Percentiles rank a stretch among this genome's conserved stretches.
phyloP scores from a whole-genome alignment of 2,797 vertebrate genomes.

The Myoxocephalus aenaeus region DNA sequence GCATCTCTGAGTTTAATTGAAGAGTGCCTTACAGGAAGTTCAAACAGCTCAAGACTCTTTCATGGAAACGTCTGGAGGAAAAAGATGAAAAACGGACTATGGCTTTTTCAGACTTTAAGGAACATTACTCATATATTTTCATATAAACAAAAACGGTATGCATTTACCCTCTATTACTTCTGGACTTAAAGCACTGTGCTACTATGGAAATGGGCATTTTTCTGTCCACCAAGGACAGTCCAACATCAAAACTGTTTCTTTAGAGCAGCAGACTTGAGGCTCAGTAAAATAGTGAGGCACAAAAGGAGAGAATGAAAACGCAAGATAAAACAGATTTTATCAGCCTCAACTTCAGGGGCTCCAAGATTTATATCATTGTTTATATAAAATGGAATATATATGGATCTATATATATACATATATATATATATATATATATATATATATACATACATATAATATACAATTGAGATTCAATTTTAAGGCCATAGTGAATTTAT shows the following conservation, averaged over 20 bases:
- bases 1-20: constrained; percentile 62
- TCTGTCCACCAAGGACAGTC: constrained; percentile 73
- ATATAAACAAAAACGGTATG: constrained; percentile 64
- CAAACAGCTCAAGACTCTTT: constrained; percentile 45
- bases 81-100: constrained; percentile 54
- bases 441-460: constrained; percentile 64
- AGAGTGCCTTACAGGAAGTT: constrained; percentile 74
- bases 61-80: constrained; percentile 45
- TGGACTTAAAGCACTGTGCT: constrained; percentile 79
- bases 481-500: constrained; percentile 85
- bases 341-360: constrained; percentile 62
- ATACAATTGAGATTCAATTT: constrained; percentile 81
- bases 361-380: constrained; percentile 76
- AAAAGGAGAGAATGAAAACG: constrained; percentile 64
- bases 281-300: constrained; percentile 61
- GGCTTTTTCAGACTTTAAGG: constrained; percentile 58
- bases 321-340: constrained; percentile 66
- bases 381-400: constrained; percentile 81
- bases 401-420: constrained; percentile 49
- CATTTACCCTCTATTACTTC: constrained; percentile 62
- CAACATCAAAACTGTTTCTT: constrained; percentile 77
- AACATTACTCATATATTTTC: constrained; percentile 71
- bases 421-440: constrained; percentile 61
- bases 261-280: constrained; percentile 71
- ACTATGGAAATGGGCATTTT: constrained; percentile 84